Evolutionary conservation across 2,888 invertebrate species (phyloP).

Genomic region (Amblyteles armatorius): DNA sequence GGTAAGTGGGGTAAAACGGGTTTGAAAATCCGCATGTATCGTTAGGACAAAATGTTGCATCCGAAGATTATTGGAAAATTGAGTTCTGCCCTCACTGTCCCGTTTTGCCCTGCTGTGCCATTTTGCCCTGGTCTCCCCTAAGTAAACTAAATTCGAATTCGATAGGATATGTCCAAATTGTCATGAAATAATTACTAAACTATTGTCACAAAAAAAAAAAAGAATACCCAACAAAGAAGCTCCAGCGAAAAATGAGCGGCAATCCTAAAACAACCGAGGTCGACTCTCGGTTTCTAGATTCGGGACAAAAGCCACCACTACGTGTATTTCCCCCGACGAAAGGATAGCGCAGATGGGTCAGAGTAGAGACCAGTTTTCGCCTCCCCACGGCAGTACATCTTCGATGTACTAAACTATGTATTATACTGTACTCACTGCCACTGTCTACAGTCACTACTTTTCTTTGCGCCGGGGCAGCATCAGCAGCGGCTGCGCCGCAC

Average conservation of each 20-base stretch:
- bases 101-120: too few relatives aligned
- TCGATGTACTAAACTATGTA: slow-evolving; percentile 33
- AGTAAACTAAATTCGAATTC: too few relatives aligned
- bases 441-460: slow-evolving; percentile 16
- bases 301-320: background rate
- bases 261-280: background rate
- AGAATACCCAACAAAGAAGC: background rate
- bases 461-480: slow-evolving; percentile 18
- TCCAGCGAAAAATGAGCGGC: too few relatives aligned
- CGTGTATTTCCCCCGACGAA: slow-evolving; percentile 9
- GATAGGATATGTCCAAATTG: background rate
- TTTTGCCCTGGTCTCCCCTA: too few relatives aligned
- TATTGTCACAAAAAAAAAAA: background rate
- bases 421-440: slow-evolving; percentile 23
- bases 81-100: too few relatives aligned
- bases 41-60: too few relatives aligned
- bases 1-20: too few relatives aligned
- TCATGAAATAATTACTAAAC: background rate
- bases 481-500: background rate
- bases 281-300: background rate
- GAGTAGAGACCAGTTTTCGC: background rate
- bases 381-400: slow-evolving; percentile 8
- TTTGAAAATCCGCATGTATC: too few relatives aligned
- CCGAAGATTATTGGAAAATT: too few relatives aligned
- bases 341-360: background rate